Conservation (phyloP, 2,888 invertebrate genomes). For the Mongoloraphidia duomilia region DNA sequence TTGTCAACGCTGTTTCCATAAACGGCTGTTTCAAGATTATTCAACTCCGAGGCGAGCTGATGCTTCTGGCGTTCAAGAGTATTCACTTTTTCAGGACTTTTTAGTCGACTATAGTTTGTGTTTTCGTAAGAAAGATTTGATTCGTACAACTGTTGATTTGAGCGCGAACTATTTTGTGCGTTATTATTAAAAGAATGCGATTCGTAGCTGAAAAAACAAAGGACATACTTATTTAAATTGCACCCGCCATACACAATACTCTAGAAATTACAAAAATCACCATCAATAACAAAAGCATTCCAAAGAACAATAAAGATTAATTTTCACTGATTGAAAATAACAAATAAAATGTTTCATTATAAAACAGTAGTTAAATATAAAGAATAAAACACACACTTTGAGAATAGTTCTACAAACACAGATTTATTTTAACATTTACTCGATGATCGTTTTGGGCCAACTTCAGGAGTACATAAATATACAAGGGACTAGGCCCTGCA, state of each 20-base stretch:
- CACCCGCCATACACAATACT: conserved; percentile 9
- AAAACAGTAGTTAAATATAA: no score
- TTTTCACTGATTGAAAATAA: no score
- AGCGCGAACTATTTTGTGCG: conserved; percentile 10
- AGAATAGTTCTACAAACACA: no score
- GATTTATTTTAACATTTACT: no score
- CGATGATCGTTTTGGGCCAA: no score
- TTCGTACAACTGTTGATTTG: not conserved
- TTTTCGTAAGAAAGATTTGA: conserved; percentile 20
- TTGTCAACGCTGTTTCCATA: conserved; percentile 17
- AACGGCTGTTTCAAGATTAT: conserved; percentile 23
- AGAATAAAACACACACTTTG: no score
- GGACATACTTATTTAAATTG: conserved; percentile 5
- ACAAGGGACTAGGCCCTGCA: no score
- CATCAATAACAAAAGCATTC: conserved; percentile 1
- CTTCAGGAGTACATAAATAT: no score
- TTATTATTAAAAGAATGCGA: conserved; percentile 10
- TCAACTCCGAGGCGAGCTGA: conserved; percentile 23
- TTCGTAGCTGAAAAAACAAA: conserved; percentile 4
- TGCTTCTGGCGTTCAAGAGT: conserved; percentile 26
- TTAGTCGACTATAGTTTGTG: conserved; percentile 25
- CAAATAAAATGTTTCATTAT: no score
- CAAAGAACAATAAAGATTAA: conserved; percentile 6
- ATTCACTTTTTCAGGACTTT: conserved; percentile 29
- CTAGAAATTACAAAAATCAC: conserved; percentile 8